Evolutionary conservation across 53 echinoderm and acorn worm species (phyloP), one percentile per base, ranked within the genome.

Genomic region (Pentamera pediparva): DNA sequence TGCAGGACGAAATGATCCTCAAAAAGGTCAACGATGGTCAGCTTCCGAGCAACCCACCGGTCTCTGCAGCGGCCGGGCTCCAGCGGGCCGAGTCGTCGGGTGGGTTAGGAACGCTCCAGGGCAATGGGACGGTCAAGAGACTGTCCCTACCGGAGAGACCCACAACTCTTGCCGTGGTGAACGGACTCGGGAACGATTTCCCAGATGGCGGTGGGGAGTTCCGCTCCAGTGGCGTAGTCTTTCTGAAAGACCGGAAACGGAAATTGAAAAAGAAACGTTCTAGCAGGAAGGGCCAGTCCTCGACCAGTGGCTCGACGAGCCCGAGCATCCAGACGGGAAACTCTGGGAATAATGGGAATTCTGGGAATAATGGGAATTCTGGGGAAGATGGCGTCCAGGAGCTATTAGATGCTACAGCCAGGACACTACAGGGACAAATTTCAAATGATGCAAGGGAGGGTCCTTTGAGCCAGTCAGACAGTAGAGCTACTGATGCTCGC

Each of bases 151-250:
- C 76, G 32, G 61, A 50, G 12, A 41, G 88, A 56, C 88, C 88
- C 8, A 50, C 69, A 4, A 79, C 83, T 2, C n/a, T n/a, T n/a
- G n/a, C n/a, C n/a, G n/a, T n/a, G n/a, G n/a, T n/a, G n/a, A n/a
- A n/a, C n/a, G n/a, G n/a, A n/a, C n/a, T n/a, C n/a, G n/a, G n/a
- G n/a, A n/a, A n/a, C n/a, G n/a, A n/a, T n/a, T n/a, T n/a, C n/a
- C n/a, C n/a, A n/a, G n/a, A n/a, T n/a, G n/a, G n/a, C n/a, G n/a
- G n/a, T n/a, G n/a, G n/a, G n/a, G n/a, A n/a, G n/a, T n/a, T n/a
- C n/a, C n/a, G n/a, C n/a, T n/a, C n/a, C n/a, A n/a, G n/a, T 3
- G 83, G 84, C 32, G 90, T 82, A 12, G 64, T 86, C 28, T 83
- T 75, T 31, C 51, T 90, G 60, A 82, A 83, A 26, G 64, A 69